Evolutionary conservation across 2,113 vertebrate genomes (phyloP), one percentile per base, ranked within the genome.

Genomic region (Burhinus oedicnemus): DNA sequence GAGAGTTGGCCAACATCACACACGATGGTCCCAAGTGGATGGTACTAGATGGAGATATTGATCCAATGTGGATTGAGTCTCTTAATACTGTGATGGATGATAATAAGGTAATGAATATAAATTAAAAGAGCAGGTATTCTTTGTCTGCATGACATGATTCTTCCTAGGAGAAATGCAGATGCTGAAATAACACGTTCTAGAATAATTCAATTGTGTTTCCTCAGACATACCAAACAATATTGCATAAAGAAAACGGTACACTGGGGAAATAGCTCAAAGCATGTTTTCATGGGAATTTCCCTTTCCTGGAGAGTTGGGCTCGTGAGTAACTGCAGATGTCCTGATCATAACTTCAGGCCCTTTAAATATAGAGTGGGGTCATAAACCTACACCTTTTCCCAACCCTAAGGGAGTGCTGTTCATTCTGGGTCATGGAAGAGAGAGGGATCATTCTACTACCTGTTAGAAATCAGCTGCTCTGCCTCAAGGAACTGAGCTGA

Each of bases 61-160:
- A 99, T 97, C 99, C 99, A 0, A 99, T 99, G 99, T 99, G 99
- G 99, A 99, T 99, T 81, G 99, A 99, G 91, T 99, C 99, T 80
- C 99, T 99, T 70, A 99, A 99, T 97, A 99, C 99, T 5, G 99
- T 99, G 97, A 99, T 99, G 99, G 99, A 99, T 97, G 99, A 99
- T 97, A 99, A 99, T 97, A 99, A 99, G 99, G 99, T 99, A 98
- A 93, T 47, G 58, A 58, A 40, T 17, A 23, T 9, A 34, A 87
- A 47, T 36, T 76, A 61, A 47, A 76, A 77, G 15, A 80, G 17
- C 21, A 17, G 55, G 20, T 57, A 14, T 77, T 87, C 81, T 69
- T 65, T 68, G 47, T 25, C 1, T 12, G 51, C 0, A 2, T 69
- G 55, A 40, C 17, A 26, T 11, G 88, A 38, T 40, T 84, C 72